Percentiles rank a stretch among this genome's conserved stretches.
Evolutionary conservation across 2,113 vertebrate species (phyloP).

Genomic region (Aramus guarauna): DNA sequence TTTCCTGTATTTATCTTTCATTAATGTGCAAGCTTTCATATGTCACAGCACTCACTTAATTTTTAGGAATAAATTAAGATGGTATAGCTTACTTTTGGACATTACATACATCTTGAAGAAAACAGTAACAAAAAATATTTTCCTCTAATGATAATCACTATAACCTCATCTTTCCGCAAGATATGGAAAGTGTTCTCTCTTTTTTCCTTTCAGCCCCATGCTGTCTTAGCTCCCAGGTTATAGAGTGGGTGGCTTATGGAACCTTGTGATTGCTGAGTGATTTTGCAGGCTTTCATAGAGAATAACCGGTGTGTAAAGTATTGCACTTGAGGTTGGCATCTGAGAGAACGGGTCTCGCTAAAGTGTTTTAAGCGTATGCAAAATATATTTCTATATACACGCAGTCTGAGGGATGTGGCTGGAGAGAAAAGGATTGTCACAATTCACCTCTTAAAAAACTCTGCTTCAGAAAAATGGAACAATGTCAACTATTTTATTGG

Average conservation of each 20-base stretch:
- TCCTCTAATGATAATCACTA: not conserved
- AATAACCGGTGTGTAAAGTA: not conserved
- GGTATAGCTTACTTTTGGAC: not conserved
- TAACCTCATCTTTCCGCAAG: not conserved
- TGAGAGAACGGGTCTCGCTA: not conserved
- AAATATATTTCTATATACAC: not conserved
- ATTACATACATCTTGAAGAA: not conserved
- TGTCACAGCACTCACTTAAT: not conserved
- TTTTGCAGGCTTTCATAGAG: conserved; percentile 27
- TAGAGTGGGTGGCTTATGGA: conserved; percentile 11
- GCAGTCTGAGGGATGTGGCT: not conserved
- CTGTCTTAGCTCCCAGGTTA: not conserved
- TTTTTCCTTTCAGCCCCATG: not conserved
- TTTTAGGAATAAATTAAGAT: not conserved
- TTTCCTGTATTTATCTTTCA: not conserved
- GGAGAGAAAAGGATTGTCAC: not conserved
- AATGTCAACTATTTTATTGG: not conserved
- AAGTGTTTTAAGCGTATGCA: conserved; percentile 2
- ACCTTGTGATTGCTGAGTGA: not conserved
- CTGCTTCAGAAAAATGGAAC: not conserved
- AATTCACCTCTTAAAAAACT: not conserved
- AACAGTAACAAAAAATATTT: not conserved
- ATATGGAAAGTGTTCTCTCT: conserved; percentile 3
- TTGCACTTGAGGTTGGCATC: not conserved
- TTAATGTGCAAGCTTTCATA: not conserved